Evolutionary conservation across 2,113 vertebrate species (phyloP).

Genomic region (Pteronura brasiliensis): DNA sequence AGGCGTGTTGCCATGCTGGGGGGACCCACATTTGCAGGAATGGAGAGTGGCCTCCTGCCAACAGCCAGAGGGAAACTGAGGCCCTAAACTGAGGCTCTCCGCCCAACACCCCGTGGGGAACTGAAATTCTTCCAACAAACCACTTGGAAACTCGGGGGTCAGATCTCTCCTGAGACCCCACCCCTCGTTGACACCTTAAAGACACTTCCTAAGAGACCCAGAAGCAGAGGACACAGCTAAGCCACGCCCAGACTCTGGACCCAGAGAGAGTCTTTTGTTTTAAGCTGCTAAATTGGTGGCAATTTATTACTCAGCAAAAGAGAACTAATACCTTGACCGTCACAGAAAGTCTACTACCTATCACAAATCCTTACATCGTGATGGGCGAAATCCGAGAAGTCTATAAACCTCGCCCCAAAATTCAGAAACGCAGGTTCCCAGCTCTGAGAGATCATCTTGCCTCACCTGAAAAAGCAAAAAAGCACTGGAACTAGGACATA

Average conservation of each 20-base stretch:
- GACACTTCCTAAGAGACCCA: neutral
- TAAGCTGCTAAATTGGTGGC: neutral
- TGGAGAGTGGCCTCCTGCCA: neutral
- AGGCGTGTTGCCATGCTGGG: neutral
- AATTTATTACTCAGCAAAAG: neutral
- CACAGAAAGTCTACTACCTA: neutral
- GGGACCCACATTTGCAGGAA: neutral
- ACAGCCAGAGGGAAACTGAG: neutral
- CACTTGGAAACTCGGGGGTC: neutral
- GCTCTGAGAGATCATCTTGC: neutral
- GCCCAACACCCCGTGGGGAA: neutral
- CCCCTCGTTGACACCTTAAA: neutral
- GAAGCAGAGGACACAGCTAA: neutral
- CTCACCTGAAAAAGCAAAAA: neutral
- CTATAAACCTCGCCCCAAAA: neutral
- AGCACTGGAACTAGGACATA: constrained; percentile 43
- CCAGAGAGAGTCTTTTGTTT: neutral
- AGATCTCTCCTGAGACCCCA: neutral
- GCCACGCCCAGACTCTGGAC: neutral
- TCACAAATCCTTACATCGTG: neutral
- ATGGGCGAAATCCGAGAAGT: neutral
- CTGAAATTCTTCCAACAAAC: neutral
- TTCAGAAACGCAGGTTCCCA: neutral
- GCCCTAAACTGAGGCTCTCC: neutral
- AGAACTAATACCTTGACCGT: neutral